Conservation (phyloP, 2,113 vertebrate genomes). For the Oreochromis tanganicae region DNA sequence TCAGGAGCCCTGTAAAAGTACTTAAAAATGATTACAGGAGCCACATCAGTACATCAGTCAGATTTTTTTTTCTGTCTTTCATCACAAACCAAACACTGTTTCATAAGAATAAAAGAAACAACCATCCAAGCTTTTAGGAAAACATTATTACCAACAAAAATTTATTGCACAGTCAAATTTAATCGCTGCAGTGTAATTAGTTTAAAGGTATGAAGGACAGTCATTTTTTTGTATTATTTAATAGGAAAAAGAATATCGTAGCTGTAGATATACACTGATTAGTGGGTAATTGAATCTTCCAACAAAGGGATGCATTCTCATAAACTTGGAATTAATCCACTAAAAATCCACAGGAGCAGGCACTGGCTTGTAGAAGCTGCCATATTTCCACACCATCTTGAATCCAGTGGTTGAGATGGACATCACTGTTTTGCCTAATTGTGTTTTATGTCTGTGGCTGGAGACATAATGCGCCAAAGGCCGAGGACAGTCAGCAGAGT, state of each 20-base stretch:
- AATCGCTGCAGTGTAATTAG: neutral
- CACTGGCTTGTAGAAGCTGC: neutral
- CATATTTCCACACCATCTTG: neutral
- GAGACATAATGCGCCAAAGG: neutral
- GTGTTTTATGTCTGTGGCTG: neutral
- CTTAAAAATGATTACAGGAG: neutral
- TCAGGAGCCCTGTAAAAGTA: neutral
- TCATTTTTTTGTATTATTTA: rapidly evolving
- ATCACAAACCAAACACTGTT: neutral
- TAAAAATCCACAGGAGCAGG: neutral
- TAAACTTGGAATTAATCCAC: neutral
- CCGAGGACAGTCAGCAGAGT: neutral
- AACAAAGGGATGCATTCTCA: neutral
- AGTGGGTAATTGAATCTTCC: neutral
- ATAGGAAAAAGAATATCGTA: neutral
- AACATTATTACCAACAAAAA: neutral
- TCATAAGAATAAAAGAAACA: neutral
- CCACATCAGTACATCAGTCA: neutral
- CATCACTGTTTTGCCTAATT: neutral
- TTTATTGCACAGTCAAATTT: neutral
- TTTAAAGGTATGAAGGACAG: neutral
- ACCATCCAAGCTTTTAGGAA: neutral
- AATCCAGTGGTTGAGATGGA: neutral
- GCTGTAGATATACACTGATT: neutral
- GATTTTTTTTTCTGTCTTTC: neutral